phyloP scores from a whole-genome alignment of 2,888 invertebrate species.

The Chelonus formosanus region DNA sequence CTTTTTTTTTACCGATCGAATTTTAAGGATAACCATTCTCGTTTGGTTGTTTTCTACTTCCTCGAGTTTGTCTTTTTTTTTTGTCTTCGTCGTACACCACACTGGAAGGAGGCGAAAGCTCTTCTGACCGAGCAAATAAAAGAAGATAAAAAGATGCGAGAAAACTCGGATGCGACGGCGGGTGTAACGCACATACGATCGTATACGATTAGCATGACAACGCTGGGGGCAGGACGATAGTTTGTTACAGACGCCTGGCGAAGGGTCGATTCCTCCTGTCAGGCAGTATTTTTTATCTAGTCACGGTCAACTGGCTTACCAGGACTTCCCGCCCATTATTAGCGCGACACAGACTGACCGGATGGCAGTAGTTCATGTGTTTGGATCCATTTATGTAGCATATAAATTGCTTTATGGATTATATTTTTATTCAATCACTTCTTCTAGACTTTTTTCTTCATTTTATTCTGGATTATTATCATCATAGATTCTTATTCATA shows the following conservation, averaged over 20 bases:
- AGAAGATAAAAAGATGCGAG: too few relatives aligned
- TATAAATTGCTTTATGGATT: too few relatives aligned
- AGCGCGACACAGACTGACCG: constrained; percentile 56
- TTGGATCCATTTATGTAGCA: background rate
- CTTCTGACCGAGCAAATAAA: background rate
- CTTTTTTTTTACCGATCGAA: constrained; percentile 19
- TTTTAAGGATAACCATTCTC: too few relatives aligned
- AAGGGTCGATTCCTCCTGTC: constrained; percentile 44
- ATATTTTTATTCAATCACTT: background rate
- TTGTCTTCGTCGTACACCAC: too few relatives aligned
- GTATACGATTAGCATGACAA: constrained; percentile 64
- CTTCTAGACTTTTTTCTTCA: background rate
- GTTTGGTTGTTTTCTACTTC: too few relatives aligned
- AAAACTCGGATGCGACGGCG: constrained; percentile 4
- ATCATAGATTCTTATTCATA: too few relatives aligned
- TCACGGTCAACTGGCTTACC: constrained; percentile 65
- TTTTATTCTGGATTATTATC: background rate
- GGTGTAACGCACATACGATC: constrained; percentile 45
- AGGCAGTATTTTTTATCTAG: constrained; percentile 66
- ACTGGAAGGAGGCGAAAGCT: too few relatives aligned
- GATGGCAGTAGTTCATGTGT: constrained; percentile 28
- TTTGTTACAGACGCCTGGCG: constrained; percentile 41
- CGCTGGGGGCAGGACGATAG: constrained; percentile 43
- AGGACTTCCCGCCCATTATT: constrained; percentile 63
- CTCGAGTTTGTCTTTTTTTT: too few relatives aligned